Percentiles rank a stretch among this genome's conserved stretches.
phyloP scores from a whole-genome alignment of 2,888 invertebrate genomes.

The Caenorhabditis sp. region DNA sequence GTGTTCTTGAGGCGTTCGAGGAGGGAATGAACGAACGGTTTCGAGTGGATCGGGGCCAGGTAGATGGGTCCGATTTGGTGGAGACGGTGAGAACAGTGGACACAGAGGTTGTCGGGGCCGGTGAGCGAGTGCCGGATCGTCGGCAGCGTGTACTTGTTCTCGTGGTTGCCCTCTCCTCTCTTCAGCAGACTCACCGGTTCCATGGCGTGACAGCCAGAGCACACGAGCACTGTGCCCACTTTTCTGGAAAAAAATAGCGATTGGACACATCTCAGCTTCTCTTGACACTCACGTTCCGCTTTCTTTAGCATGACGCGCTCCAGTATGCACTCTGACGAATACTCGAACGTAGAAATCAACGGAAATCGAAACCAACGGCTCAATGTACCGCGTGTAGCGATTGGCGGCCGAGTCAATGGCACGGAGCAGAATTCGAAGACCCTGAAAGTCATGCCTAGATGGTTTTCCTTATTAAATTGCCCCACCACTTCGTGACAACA shows the following conservation, averaged over 20 bases:
- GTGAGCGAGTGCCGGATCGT: slow-evolving; percentile 31
- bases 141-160: slow-evolving; percentile 42
- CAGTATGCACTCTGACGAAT: slow-evolving; percentile 89
- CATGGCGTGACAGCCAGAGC: slow-evolving; percentile 90
- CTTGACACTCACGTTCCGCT: slow-evolving; percentile 84
- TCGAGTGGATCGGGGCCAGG: slow-evolving; percentile 89
- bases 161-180: slow-evolving; percentile 16
- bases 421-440: slow-evolving; percentile 91
- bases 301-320: slow-evolving; percentile 89
- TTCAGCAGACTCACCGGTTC: slow-evolving; percentile 86
- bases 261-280: background rate
- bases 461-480: slow-evolving; percentile 32
- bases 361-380: slow-evolving; percentile 91
- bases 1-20: slow-evolving; percentile 79
- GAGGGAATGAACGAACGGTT: slow-evolving; percentile 86
- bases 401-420: slow-evolving; percentile 93
- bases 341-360: slow-evolving; percentile 97
- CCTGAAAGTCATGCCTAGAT: no score
- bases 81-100: slow-evolving; percentile 71
- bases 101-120: slow-evolving; percentile 64
- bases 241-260: slow-evolving; percentile 83
- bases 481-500: slow-evolving; percentile 94
- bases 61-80: slow-evolving; percentile 95
- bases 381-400: slow-evolving; percentile 92
- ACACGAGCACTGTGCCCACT: slow-evolving; percentile 90